These are phyloP conservation scores for Chymomyza procnemis DNA, from an alignment of 2,888 invertebrate species.

Conservation along the genomic window DNA sequence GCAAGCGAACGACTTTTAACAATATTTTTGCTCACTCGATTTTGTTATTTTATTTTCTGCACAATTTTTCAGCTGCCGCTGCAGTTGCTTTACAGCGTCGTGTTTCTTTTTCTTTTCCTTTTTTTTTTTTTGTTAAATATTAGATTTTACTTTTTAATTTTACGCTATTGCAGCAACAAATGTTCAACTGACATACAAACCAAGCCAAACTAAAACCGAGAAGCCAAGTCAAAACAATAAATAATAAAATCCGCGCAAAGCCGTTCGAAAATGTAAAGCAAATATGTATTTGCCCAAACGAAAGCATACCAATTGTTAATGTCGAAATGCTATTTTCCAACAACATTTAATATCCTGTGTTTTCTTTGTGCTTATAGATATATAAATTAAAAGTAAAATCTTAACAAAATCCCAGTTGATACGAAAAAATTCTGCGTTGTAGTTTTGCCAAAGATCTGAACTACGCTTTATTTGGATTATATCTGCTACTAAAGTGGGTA, in stretches of 20 bases:
- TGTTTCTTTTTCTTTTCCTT: background rate
- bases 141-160: background rate
- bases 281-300: background rate
- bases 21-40: slow-evolving; percentile 48
- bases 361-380: slow-evolving; percentile 2
- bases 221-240: slow-evolving; percentile 37
- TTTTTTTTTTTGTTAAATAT: background rate
- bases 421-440: background rate
- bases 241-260: slow-evolving; percentile 26
- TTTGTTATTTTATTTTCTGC: slow-evolving; percentile 36
- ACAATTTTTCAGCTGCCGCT: slow-evolving; percentile 22
- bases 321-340: background rate
- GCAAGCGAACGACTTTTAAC: slow-evolving; percentile 44
- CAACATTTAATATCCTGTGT: background rate
- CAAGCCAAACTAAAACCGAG: slow-evolving; percentile 29
- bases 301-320: slow-evolving; percentile 1
- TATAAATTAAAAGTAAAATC: background rate
- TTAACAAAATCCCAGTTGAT: background rate
- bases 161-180: background rate
- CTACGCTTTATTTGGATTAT: background rate
- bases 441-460: background rate
- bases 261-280: slow-evolving; percentile 6
- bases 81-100: slow-evolving; percentile 4
- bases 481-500: background rate
- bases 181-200: background rate